A percentile compares a stretch with the other conserved stretches of the same genome.
Conservation (phyloP, 2,797 vertebrate genomes). For the Labroides dimidiatus region DNA sequence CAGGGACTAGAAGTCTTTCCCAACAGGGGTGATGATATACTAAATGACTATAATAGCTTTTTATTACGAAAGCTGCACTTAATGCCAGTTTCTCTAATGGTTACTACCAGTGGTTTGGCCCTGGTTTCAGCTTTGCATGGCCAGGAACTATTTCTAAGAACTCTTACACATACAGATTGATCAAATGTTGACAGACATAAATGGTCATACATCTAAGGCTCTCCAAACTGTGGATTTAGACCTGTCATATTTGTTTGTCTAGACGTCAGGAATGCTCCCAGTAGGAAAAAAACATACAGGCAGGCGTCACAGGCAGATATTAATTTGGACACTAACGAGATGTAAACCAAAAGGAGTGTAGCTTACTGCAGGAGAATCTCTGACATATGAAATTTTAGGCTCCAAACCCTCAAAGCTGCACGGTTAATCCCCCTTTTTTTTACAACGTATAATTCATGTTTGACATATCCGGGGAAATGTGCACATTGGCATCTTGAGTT, state of each 20-base stretch:
- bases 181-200: conserved; percentile 69
- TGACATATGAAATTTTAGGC: conserved; percentile 48
- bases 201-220: conserved; percentile 57
- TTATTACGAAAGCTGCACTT: conserved; percentile 48
- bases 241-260: conserved; percentile 74
- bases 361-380: conserved; percentile 41
- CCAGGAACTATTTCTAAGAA: conserved; percentile 63
- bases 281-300: conserved; percentile 23
- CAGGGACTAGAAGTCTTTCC: conserved; percentile 35
- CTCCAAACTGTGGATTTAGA: conserved; percentile 54
- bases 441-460: conserved; percentile 79
- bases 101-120: conserved; percentile 75
- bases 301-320: conserved; percentile 56
- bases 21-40: conserved; percentile 63
- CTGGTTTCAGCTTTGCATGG: conserved; percentile 47
- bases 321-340: conserved; percentile 58
- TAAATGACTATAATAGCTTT: conserved; percentile 66
- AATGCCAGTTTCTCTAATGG: conserved; percentile 71
- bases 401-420: conserved; percentile 57
- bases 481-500: conserved; percentile 58
- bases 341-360: conserved; percentile 29
- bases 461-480: conserved; percentile 76
- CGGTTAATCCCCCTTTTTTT: conserved; percentile 63
- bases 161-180: conserved; percentile 43
- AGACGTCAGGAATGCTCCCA: conserved; percentile 62